phyloP scores from a whole-genome alignment of 2,113 vertebrate species.

The Mustelus asterias region DNA sequence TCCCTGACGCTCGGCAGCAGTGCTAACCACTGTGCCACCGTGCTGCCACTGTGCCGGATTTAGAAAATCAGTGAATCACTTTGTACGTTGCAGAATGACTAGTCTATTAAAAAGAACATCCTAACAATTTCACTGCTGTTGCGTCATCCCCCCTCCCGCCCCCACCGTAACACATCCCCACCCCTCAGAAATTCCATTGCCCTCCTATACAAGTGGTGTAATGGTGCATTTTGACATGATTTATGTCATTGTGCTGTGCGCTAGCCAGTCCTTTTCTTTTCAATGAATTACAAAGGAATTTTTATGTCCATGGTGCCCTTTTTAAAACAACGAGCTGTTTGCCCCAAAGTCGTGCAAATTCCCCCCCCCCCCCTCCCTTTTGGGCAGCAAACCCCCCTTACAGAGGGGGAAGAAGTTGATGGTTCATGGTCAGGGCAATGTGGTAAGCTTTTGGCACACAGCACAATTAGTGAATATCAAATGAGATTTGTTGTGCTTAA shows the following conservation, averaged over 20 bases:
- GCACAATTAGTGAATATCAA: constrained; percentile 91
- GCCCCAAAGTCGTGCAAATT: neutral
- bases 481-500: constrained; percentile 81
- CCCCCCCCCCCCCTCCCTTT: neutral
- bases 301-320: neutral
- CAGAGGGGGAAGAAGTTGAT: neutral
- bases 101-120: neutral
- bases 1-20: no score
- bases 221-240: neutral
- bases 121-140: neutral
- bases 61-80: neutral
- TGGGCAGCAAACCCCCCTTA: neutral
- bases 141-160: neutral
- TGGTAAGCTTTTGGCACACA: constrained; percentile 69
- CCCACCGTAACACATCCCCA: no score
- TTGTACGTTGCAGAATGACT: neutral
- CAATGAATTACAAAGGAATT: no score
- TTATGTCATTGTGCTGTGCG: neutral
- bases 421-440: constrained; percentile 3
- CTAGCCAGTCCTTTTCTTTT: neutral
- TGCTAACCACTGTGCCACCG: no score
- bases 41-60: no score
- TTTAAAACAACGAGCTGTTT: neutral
- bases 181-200: neutral
- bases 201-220: neutral